A percentile compares a stretch with the other conserved stretches of the same genome.
Evolutionary conservation across 1,140 invertebrate species (phyloP).

Genomic region (Panonychus citri): DNA sequence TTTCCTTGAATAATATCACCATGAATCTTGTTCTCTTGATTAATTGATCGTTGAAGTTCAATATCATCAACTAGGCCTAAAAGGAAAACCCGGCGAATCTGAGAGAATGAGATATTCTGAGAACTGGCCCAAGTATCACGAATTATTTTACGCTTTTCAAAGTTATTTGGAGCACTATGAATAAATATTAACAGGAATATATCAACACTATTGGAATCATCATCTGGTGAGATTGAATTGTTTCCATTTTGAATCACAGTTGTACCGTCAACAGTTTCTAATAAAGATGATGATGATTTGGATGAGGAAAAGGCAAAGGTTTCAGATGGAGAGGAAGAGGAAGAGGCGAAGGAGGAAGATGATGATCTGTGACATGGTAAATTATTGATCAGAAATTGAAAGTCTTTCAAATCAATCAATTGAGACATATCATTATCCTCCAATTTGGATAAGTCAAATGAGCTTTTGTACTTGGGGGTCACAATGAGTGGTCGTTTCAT

Average conservation of each 20-base stretch:
- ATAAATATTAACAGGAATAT: conserved; percentile 30
- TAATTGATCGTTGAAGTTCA: conserved; percentile 8
- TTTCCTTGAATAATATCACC: conserved; percentile 28
- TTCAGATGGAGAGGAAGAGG: too few species aligned
- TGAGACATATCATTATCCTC: conserved; percentile 1
- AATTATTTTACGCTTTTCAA: conserved; percentile 21
- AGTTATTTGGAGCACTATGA: conserved; percentile 24
- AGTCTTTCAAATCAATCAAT: conserved; percentile 13
- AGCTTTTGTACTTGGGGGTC: too few species aligned
- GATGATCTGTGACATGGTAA: conserved; percentile 15
- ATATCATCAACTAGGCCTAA: background rate
- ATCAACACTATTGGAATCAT: conserved; percentile 42
- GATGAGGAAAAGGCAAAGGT: too few species aligned
- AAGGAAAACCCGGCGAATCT: conserved; percentile 8
- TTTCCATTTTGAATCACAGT: background rate
- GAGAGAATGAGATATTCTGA: conserved; percentile 17
- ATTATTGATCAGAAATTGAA: conserved; percentile 14
- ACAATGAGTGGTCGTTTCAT: too few species aligned
- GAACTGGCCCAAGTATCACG: conserved; percentile 20
- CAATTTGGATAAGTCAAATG: background rate
- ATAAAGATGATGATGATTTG: too few species aligned
- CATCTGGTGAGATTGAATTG: background rate
- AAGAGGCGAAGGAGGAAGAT: too few species aligned
- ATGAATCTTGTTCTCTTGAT: conserved; percentile 17
- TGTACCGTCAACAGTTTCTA: conserved; percentile 20